These are phyloP conservation scores for Sylvicola cinctus DNA, from an alignment of 2,888 invertebrate genomes.

Conservation along the genomic window DNA sequence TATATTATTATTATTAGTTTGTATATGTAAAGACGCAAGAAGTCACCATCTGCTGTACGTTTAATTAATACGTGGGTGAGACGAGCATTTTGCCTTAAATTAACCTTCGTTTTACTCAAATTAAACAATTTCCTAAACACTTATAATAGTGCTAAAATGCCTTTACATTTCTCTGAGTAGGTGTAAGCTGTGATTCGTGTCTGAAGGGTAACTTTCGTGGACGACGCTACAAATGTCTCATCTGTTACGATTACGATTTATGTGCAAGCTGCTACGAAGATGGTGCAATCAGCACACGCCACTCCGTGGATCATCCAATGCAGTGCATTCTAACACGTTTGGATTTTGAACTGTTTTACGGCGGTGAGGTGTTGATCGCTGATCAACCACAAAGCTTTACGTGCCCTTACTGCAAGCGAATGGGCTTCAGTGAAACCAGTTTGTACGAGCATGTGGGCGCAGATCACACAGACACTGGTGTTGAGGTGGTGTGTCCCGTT, in stretches of 20 bases:
- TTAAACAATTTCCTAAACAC: no score
- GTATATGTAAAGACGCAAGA: no score
- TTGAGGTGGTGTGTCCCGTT: constrained; percentile 94
- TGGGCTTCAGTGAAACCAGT: constrained; percentile 86
- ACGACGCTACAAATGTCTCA: constrained; percentile 94
- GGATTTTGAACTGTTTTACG: constrained; percentile 93
- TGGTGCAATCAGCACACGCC: constrained; percentile 76
- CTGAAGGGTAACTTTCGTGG: constrained; percentile 94
- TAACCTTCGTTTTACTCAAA: no score
- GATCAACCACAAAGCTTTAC: constrained; percentile 93
- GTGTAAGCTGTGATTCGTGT: constrained; percentile 99
- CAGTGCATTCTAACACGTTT: constrained; percentile 94
- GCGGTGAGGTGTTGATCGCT: constrained; percentile 75
- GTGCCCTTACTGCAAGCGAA: constrained; percentile 91
- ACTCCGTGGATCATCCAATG: constrained; percentile 94
- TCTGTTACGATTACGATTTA: constrained; percentile 98
- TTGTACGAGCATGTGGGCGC: constrained; percentile 79
- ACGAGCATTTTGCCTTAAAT: no score
- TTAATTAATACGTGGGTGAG: no score
- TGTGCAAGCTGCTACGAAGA: constrained; percentile 92
- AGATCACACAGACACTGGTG: constrained; percentile 78
- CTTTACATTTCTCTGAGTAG: constrained; percentile 28
- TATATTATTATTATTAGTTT: no score
- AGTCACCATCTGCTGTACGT: no score
- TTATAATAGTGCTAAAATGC: no score